Evolutionary conservation across 1,140 invertebrate species (phyloP), one percentile per base, ranked within the genome.

Genomic region (Pectinophora gossypiella): DNA sequence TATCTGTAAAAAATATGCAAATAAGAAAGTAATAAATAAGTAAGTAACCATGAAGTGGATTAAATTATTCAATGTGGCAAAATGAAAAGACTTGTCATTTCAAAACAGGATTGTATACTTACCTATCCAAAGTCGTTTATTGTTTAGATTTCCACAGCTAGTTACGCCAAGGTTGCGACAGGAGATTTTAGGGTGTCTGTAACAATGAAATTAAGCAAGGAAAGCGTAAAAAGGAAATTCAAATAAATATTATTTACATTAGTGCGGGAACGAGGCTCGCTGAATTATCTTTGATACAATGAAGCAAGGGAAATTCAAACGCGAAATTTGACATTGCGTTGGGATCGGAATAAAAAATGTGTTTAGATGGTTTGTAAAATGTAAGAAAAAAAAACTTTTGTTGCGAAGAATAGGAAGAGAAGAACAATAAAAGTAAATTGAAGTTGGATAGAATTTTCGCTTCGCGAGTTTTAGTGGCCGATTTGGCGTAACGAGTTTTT

Each of bases 341-440:
- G 53, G 64, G 61, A 79, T 72, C 67, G 56, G 72, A 61, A 73
- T 69, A 74, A 81, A 76, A 75, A 83, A 68, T 79, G 68, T 73
- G 69, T 73, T 78, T 74, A 71, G 64, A 72, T 59, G 64, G 68
- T 61, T 64, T 70, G 63, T 72, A 71, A 78, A 70, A 64, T 57
- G 64, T 63, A 65, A 60, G 58, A 73, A 72, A 81, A 72, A 75
- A 48, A 70, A 61, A 67, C 19, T 50, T 56, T 68, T 74, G 45
- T 53, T 58, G 59, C 68, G 50, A 64, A 66, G 64, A 67, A 73
- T 76, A 69, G 72, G 70, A 80, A 77, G 71, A 71, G 68, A 78
- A 72, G 72, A 77, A 85, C 81, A 83, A 85, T 85, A 85, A 85
- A 85, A 85, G 77, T 81, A 83, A 85, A 85, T 85, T 85, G 79